phyloP scores from a whole-genome alignment of 1,140 invertebrate species.

The Nebria ingens region DNA sequence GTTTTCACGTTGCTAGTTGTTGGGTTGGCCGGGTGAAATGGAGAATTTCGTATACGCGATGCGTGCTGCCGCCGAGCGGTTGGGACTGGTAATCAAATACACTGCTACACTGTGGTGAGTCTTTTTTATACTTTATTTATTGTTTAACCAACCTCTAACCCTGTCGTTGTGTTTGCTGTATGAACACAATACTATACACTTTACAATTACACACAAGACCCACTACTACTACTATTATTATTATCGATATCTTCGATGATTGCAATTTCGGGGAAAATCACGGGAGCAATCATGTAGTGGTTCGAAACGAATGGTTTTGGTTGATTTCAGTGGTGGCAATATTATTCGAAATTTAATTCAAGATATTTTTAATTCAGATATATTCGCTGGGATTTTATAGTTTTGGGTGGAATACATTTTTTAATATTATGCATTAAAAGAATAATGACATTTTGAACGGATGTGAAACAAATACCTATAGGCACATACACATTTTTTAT shows the following conservation, averaged over 20 bases:
- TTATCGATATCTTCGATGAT: neutral
- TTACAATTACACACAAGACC: neutral
- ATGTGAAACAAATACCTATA: too few relatives aligned
- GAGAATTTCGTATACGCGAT: slow-evolving; percentile 27
- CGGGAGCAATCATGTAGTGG: too few relatives aligned
- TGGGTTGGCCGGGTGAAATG: slow-evolving; percentile 27
- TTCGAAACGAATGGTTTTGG: neutral
- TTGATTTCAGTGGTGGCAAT: neutral
- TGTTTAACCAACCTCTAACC: slow-evolving; percentile 5
- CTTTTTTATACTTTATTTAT: slow-evolving; percentile 9
- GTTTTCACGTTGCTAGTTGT: slow-evolving; percentile 26
- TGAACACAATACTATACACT: neutral
- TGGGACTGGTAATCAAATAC: slow-evolving; percentile 23
- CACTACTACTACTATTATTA: neutral
- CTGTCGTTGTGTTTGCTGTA: slow-evolving; percentile 2
- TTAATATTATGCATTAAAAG: too few relatives aligned
- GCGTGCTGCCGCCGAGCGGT: slow-evolving; percentile 27
- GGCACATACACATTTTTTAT: too few relatives aligned
- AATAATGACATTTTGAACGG: too few relatives aligned
- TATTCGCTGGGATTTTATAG: too few relatives aligned
- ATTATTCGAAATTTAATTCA: neutral
- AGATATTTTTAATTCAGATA: too few relatives aligned
- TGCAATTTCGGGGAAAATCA: neutral
- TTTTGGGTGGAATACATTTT: too few relatives aligned
- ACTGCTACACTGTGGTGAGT: slow-evolving; percentile 28